Evolutionary conservation across 2,113 vertebrate species (phyloP), one percentile per base, ranked within the genome.

Genomic region (Cebus imitator): DNA sequence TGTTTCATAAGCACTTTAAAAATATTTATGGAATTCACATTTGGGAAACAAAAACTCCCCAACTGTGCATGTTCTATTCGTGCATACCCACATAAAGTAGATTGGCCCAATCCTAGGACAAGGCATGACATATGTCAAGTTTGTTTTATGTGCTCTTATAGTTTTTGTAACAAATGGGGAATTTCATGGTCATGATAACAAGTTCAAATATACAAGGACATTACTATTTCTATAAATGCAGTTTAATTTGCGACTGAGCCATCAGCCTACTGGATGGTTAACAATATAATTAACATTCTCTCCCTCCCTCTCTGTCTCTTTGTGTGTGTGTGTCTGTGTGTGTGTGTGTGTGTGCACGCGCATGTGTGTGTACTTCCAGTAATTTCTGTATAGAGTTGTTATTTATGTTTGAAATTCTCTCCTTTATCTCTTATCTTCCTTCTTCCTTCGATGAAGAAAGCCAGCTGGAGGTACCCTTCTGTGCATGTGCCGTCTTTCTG

Each of bases 11-110:
- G 30, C 52, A 79, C 68, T 83, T 95, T n/a, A 9, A 72, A 95
- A 96, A 84, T 96, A 94, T 96, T 91, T 80, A 72, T 92, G 25
- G 35, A 84, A 95, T 92, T 96, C 61, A 75, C 90, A 27, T 94
- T 81, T 89, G 23, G 86, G 55, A n/a, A 8, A 85, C 52, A 40
- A 83, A 89, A 97, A 75, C 85, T 86, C 50, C 50, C 95, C 45
- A 58, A 4, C 84, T 76, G 7, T 88, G 45, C 40, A 66, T 76
- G 21, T 87, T 90, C 73, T 91, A 30, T 90, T 92, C 92, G 32
- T 94, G 78, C 32, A 70, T 7, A 92, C 23, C 37, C 37, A 86
- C 79, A 64, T 78, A 89, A 72, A 84, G 35, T 75, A 95, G 88
- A 82, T 88, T 94, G 89, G 37, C 83, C 52, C 27, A 95, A 40